Conservation (phyloP, 1,140 invertebrate species). For the Bicyclus anynana region DNA sequence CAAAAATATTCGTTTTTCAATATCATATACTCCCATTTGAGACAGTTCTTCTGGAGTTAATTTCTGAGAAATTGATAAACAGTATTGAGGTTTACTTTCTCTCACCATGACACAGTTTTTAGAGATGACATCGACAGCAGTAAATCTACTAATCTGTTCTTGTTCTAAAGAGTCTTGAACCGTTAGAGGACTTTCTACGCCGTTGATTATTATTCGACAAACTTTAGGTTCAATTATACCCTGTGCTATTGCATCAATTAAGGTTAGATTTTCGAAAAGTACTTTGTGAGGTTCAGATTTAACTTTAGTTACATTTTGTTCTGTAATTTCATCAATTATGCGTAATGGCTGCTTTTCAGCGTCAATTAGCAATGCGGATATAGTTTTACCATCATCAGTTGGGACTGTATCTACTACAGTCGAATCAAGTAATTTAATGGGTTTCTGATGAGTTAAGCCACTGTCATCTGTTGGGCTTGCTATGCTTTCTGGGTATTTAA, state of each 20-base stretch:
- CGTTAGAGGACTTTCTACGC: constrained; percentile 78
- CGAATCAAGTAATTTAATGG: not conserved
- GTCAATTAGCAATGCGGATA: constrained; percentile 59
- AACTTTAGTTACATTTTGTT: constrained; percentile 61
- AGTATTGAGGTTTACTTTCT: constrained; percentile 54
- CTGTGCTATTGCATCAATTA: constrained; percentile 85
- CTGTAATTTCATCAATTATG: constrained; percentile 70
- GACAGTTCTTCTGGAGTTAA: constrained; percentile 82
- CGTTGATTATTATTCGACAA: constrained; percentile 81
- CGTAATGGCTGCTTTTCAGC: constrained; percentile 63
- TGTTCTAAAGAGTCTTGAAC: constrained; percentile 81
- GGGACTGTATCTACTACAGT: not conserved
- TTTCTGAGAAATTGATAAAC: constrained; percentile 74
- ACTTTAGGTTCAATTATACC: constrained; percentile 85
- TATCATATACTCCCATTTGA: constrained; percentile 86
- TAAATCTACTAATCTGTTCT: constrained; percentile 81
- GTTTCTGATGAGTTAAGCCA: not conserved
- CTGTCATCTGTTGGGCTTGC: not conserved
- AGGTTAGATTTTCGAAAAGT: constrained; percentile 71
- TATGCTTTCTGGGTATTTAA: not conserved
- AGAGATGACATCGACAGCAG: constrained; percentile 79
- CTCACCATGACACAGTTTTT: constrained; percentile 68
- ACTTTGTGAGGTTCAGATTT: constrained; percentile 43
- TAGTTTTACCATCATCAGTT: constrained; percentile 41
- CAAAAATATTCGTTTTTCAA: constrained; percentile 84